Base-by-base conservation (phyloP, 2,113 vertebrate genomes). In the Sander lucioperca region DNA sequence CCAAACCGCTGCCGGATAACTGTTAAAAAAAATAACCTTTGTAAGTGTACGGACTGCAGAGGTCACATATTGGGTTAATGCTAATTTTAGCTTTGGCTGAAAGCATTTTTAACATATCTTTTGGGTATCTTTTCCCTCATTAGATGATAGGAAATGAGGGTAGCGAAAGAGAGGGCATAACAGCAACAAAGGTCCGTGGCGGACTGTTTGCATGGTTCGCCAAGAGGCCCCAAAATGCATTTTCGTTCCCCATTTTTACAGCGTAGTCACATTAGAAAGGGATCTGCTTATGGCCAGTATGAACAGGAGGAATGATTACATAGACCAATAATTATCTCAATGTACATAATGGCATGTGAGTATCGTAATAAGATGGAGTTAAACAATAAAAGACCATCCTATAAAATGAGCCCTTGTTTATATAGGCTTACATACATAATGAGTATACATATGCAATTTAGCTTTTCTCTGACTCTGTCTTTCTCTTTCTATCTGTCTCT, bases 381-480 rank as follows among this genome's bases (percentile, higher is more conserved):
- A 8, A 66, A 50, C 75, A 58, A 77, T 62, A 51, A 3, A 53
- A 72, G 14, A 63, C 47, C 56, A 25, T 63, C 73, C 76, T 91
- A 91, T 89, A 92, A 86, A 79, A 76, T 15, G 77, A 85, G 88
- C 81, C 80, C 83, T 93, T 91, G 84, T 93, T 93, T 91, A 89
- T 91, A 92, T 91, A 88, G 86, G 83, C 85, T 92, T 89, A 89
- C 69, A 83, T 43, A 73, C 61, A 77, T 90, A 88, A 94, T 93
- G 92, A 92, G 91, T 89, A 89, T 81, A 95, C 93, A 91, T 90
- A 84, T 92, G 91, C 93, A 92, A 93, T 94, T 92, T 85, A 27
- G 85, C 77, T 83, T 89, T 84, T 85, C 79, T 83, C 64, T 80
- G 74, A 72, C 88, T 83, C 83, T 78, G 78, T 78, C 79, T 88